Evolutionary conservation across 2,797 vertebrate species (phyloP).

Genomic region (Tenualosa thibaudeaui): DNA sequence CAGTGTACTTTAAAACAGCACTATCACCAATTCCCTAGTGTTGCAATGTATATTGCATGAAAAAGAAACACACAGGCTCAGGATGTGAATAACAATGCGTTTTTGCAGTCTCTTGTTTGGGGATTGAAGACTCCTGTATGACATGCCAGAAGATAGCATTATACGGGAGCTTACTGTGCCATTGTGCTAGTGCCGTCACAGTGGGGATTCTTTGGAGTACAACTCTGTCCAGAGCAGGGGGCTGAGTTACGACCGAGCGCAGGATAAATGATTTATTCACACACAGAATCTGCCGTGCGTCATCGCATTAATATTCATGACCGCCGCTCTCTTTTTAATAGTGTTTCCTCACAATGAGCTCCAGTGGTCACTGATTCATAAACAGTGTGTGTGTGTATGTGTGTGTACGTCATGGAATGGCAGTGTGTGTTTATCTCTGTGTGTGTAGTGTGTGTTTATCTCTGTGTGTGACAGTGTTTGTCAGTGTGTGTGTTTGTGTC

Average conservation of each 20-base stretch:
- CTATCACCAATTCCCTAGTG: not conserved
- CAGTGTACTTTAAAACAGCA: not conserved
- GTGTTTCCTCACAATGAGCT: conserved; percentile 28
- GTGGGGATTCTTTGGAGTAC: not conserved
- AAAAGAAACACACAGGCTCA: not conserved
- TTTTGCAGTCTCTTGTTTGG: not conserved
- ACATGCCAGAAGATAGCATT: conserved; percentile 3
- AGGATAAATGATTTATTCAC: conserved; percentile 67
- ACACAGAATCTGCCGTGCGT: conserved; percentile 53
- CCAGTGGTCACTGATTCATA: conserved; percentile 19
- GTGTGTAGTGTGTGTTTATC: no score
- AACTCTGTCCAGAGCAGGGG: not conserved
- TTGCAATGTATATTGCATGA: not conserved
- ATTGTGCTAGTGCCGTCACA: conserved; percentile 27
- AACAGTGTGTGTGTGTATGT: no score
- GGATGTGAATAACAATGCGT: not conserved
- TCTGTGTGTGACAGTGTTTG: no score
- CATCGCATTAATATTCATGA: conserved; percentile 33
- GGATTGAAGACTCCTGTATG: not conserved
- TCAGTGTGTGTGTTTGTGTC: no score
- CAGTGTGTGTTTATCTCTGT: no score
- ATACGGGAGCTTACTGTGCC: not conserved
- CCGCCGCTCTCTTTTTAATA: conserved; percentile 27
- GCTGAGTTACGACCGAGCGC: not conserved
- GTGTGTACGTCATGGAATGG: not conserved